phyloP scores from a whole-genome alignment of 2,797 vertebrate species.

The Sciurus vulgaris region DNA sequence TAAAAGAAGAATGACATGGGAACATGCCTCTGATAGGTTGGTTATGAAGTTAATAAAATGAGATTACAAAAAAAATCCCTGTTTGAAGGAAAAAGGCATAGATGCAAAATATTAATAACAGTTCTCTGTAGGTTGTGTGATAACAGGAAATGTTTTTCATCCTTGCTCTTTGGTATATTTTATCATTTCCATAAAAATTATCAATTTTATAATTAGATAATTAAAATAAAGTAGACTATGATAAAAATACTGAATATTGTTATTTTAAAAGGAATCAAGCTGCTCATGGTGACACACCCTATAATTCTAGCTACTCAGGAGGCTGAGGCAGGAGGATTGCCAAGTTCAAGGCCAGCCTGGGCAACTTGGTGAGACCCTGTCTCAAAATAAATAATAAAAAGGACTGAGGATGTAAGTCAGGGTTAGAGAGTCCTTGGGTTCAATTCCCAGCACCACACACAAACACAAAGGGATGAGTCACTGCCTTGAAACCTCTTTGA shows the following conservation, averaged over 20 bases:
- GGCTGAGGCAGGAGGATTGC: no score
- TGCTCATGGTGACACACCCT: no score
- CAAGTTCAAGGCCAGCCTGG: no score
- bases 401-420: no score
- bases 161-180: not conserved
- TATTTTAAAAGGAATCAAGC: not conserved
- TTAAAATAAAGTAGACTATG: not conserved
- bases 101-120: not conserved
- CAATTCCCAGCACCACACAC: no score
- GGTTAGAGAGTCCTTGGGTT: no score
- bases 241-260: not conserved
- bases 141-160: not conserved
- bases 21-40: not conserved
- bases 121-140: not conserved
- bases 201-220: not conserved
- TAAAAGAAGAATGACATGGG: not conserved
- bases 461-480: no score
- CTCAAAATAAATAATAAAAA: no score
- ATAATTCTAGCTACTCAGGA: no score
- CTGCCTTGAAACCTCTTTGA: not conserved
- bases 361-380: no score
- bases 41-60: not conserved
- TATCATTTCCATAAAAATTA: not conserved
- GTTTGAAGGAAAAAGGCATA: not conserved
- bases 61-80: not conserved